Conservation (phyloP, 2,888 invertebrate genomes). For the Cloeon dipterum region DNA sequence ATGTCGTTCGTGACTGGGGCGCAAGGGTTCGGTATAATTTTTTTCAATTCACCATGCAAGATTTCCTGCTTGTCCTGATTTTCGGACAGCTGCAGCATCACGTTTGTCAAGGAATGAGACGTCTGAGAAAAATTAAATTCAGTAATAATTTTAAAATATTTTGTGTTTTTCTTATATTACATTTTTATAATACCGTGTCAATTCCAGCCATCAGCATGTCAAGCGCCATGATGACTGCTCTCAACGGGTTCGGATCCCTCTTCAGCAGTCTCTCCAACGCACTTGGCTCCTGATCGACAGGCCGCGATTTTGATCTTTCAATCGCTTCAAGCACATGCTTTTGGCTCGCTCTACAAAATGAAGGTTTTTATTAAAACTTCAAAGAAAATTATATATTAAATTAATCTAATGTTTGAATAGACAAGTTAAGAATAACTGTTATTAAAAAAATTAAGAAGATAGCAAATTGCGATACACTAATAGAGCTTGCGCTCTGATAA, state of each 20-base stretch:
- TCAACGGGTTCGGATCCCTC: conserved; percentile 14
- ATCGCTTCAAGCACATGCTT: conserved; percentile 14
- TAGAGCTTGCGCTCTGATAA: too few relatives aligned
- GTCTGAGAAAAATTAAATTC: not conserved
- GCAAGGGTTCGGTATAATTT: conserved; percentile 43
- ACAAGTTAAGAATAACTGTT: too few relatives aligned
- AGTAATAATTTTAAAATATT: not conserved
- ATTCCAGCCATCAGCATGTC: conserved; percentile 47
- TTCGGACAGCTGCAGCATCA: not conserved
- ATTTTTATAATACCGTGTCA: conserved; percentile 33
- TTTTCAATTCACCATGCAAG: conserved; percentile 45
- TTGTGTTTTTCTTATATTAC: too few relatives aligned
- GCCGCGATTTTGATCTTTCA: too few relatives aligned
- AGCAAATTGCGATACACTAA: too few relatives aligned
- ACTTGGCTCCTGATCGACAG: too few relatives aligned
- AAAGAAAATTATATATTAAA: too few relatives aligned
- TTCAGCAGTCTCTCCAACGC: conserved; percentile 35
- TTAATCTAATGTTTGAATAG: too few relatives aligned
- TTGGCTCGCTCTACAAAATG: conserved; percentile 11
- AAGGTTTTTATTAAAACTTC: too few relatives aligned
- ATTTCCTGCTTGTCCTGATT: conserved; percentile 43
- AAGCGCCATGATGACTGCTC: conserved; percentile 39
- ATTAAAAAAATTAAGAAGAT: too few relatives aligned
- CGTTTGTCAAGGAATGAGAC: not conserved
- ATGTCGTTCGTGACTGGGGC: conserved; percentile 39